Conservation (phyloP, 2,888 invertebrate genomes). For the Tenthredo distinguenda region DNA sequence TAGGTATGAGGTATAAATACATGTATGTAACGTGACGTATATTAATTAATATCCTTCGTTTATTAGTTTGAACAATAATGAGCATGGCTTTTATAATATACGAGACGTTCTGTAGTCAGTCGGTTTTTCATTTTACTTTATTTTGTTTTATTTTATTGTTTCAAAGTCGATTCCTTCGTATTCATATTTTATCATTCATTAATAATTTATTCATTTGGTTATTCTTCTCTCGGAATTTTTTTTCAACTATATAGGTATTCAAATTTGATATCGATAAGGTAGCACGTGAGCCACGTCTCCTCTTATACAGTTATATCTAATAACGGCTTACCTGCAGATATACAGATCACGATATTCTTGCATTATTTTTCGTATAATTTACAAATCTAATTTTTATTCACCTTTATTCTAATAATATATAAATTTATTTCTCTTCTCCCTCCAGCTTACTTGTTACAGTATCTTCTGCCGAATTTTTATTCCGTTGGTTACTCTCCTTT, state of each 20-base stretch:
- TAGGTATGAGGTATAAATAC: background rate
- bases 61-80: conserved; percentile 14
- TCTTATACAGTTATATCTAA: background rate
- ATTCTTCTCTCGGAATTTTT: background rate
- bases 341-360: conserved; percentile 50
- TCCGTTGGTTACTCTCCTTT: background rate
- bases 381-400: conserved; percentile 46
- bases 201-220: background rate
- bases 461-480: conserved; percentile 35
- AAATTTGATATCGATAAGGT: background rate
- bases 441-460: conserved; percentile 37
- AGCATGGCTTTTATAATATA: conserved; percentile 22
- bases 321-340: background rate
- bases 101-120: conserved; percentile 27
- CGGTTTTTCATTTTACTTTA: background rate
- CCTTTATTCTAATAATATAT: conserved; percentile 48
- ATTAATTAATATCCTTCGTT: background rate
- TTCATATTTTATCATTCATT: background rate
- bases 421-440: conserved; percentile 40
- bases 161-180: background rate
- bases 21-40: background rate
- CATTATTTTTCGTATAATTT: conserved; percentile 45
- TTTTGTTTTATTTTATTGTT: too few relatives aligned
- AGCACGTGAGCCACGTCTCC: background rate
- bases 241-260: background rate